Base-by-base conservation (phyloP, 2,113 vertebrate species). In the Agapornis roseicollis region DNA sequence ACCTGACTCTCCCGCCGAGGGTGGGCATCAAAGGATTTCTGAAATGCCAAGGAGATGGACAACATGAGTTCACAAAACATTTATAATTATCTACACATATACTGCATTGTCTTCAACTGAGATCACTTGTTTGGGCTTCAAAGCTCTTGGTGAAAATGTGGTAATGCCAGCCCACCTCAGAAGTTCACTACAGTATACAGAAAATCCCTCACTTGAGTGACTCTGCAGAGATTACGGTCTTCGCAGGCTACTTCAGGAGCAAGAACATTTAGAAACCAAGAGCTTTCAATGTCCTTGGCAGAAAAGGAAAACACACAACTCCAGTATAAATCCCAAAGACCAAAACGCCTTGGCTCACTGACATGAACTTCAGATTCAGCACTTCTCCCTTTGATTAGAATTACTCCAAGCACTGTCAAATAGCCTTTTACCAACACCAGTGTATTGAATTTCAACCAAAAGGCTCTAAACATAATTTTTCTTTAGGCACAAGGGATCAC, bases 1-100 rank as follows among this genome's bases (percentile, higher is more conserved):
- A 99, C 99, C 91, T 99, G 99, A 95, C 99, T 99, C 97, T 99
- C 99, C 88, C 99, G 98, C 53, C 99, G 98, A 23, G 99, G 99
- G 88, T 99, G 99, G 47, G 99, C 99, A 4, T 99, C 99, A 17
- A 99, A 99, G 8, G 99, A 99, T 87, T 99, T 99, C 99, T 99
- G 91, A 41, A 95, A 93, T 20, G 42, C 31, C 77, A 63, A 41
- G 58, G 0, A 33, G 37, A 33, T 28, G 37, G 23, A 61, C 13
- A 50, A 16, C 0, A 1, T 35, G 55, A 79, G n/a, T 41, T 93
- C 52, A 77, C 42, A 65, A 23, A 66, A 44, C 3, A 22, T 70
- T 18, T 91, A 41, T 49, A 37, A 27, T 91, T 52, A 82, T 6
- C 37, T 71, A 47, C 42, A 65, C 2, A 5, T 9, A 29, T 6